Percentiles rank a stretch among this genome's conserved stretches.
These are phyloP conservation scores for Gymnosoma rotundatum DNA, from an alignment of 2,888 invertebrate species.

Conservation along the genomic window DNA sequence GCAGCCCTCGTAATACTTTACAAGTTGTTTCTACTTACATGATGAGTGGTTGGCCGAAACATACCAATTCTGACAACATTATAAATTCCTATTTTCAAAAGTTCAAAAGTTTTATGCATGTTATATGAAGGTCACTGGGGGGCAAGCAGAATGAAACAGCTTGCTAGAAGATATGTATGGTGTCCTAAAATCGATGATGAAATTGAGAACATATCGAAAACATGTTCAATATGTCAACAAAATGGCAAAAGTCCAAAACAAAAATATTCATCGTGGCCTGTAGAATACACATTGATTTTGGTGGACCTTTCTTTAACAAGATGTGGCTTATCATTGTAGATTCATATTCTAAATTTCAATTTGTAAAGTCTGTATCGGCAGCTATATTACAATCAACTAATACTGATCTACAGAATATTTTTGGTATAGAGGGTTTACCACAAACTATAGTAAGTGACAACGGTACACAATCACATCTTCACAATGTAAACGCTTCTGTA, in stretches of 20 bases:
- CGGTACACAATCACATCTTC: too few species aligned
- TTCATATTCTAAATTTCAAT: conserved; percentile 29
- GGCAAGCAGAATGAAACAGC: conserved; percentile 20
- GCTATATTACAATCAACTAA: conserved; percentile 22
- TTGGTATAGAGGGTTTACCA: too few species aligned
- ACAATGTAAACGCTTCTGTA: too few species aligned
- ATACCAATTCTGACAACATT: background rate
- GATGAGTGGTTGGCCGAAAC: background rate
- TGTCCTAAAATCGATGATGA: conserved; percentile 13
- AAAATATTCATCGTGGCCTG: too few species aligned
- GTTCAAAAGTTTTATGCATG: background rate
- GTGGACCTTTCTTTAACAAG: too few species aligned
- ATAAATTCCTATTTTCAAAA: background rate
- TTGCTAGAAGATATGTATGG: background rate
- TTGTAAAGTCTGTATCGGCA: background rate
- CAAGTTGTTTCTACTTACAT: background rate
- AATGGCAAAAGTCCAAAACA: background rate
- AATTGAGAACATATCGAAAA: conserved; percentile 4
- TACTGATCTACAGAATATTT: too few species aligned
- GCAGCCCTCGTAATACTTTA: too few species aligned
- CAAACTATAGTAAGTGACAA: too few species aligned
- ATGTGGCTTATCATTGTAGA: too few species aligned
- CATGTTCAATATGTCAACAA: conserved; percentile 5
- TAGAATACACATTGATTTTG: too few species aligned
- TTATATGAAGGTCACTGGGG: conserved; percentile 16